phyloP scores from a whole-genome alignment of 2,113 vertebrate species.

The Cathartes aura region DNA sequence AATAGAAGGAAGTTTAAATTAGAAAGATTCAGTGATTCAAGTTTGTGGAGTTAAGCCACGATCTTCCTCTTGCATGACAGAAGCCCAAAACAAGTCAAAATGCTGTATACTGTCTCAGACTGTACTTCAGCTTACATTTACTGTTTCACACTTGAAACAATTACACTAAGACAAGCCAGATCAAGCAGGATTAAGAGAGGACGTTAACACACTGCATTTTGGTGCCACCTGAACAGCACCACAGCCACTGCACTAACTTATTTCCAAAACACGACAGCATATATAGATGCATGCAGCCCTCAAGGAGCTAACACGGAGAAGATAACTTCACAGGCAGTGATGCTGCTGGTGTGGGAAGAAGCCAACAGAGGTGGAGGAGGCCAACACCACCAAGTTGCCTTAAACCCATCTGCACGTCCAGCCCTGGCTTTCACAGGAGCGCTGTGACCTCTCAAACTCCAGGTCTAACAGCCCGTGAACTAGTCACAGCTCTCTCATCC shows the following conservation, averaged over 20 bases:
- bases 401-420: not conserved
- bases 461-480: not conserved
- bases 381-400: not conserved
- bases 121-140: not conserved
- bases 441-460: not conserved
- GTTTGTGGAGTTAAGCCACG: not conserved
- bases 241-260: not conserved
- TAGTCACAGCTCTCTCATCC: not conserved
- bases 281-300: not conserved
- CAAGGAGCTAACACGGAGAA: not conserved
- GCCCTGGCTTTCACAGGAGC: not conserved
- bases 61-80: not conserved
- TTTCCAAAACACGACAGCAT: not conserved
- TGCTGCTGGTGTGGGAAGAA: not conserved
- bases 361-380: not conserved
- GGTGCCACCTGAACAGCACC: not conserved
- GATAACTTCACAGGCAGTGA: not conserved
- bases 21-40: not conserved
- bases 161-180: not conserved
- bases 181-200: not conserved
- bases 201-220: not conserved
- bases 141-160: not conserved
- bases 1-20: slow-evolving; percentile 53
- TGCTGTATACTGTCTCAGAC: not conserved
- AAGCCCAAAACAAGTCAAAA: not conserved